Conservation (phyloP, 2,113 vertebrate species). For the Limnothrissa miodon region DNA sequence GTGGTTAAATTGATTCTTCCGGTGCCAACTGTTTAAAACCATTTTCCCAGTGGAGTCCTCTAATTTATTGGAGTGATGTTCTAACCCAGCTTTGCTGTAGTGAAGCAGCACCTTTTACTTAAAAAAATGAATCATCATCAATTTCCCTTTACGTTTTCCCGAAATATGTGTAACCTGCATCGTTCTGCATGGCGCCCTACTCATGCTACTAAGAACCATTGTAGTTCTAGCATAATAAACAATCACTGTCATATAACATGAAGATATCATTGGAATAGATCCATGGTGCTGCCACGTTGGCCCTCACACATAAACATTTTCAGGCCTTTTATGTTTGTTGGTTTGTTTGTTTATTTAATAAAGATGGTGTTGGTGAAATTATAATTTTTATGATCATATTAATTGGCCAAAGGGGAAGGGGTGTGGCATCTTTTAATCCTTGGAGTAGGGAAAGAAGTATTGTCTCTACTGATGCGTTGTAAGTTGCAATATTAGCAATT, state of each 20-base stretch:
- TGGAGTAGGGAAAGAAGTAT: background rate
- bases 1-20: background rate
- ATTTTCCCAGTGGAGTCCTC: background rate
- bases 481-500: background rate
- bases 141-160: background rate
- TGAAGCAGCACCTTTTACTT: background rate
- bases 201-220: no score
- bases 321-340: no score
- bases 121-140: constrained; percentile 2
- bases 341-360: no score
- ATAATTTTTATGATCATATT: background rate
- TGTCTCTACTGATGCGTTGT: background rate
- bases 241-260: background rate
- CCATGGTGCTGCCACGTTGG: background rate
- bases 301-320: background rate
- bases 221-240: background rate
- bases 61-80: background rate
- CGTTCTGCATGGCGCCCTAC: no score
- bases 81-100: background rate
- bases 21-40: background rate
- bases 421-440: background rate
- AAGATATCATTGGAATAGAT: background rate
- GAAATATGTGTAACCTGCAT: background rate
- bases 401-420: background rate
- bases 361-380: background rate